Evolutionary conservation across 2,113 vertebrate genomes (phyloP), one percentile per base, ranked within the genome.

Genomic region (Boulengeromyrus knoepffleri): DNA sequence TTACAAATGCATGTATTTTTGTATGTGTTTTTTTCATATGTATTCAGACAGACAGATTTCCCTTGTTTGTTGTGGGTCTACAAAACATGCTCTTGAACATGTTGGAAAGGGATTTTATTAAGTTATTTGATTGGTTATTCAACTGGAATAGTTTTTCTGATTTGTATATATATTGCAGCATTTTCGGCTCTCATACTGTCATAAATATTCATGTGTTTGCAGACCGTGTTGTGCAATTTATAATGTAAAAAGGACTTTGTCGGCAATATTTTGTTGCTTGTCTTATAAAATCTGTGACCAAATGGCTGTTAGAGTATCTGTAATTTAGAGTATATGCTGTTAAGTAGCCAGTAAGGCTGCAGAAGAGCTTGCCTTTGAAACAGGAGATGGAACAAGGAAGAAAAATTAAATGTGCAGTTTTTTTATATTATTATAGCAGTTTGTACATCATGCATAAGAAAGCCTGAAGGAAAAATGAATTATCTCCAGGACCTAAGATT

Each of bases 131-230:
- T 10, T 47, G 45, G 39, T 42, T 85, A 47, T 47, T 85, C 19
- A 45, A 47, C 77, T 19, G 8, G 77, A 83, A 83, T 45, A 21
- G 36, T 39, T 42, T 42, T 80, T 42, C 36, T 80, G 5, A n/a
- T 53, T 53, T 87, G 31, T 53, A 10, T 31, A 31, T 53, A 53
- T 53, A 53, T 39, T 87, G 49, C 15, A 3, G 1, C 50, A 52
- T 87, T 56, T 87, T 87, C 31, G 0, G 50, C 83, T 85, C 7
- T 85, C 85, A 53, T 7, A 42, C 49, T 50, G 31, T 87, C 49
- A 87, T 53, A 85, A 85, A 85, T 85, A 85, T 83, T n/a, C 85
- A 86, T 86, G 85, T 36, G 49, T 7, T 50, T 49, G 49, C n/a
- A 87, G 46, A 53, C 24, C 3, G 7, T 13, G n/a, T 87, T 27